These are phyloP conservation scores for Rhinogobio ventralis DNA, from an alignment of 2,797 vertebrate species.

Conservation along the genomic window DNA sequence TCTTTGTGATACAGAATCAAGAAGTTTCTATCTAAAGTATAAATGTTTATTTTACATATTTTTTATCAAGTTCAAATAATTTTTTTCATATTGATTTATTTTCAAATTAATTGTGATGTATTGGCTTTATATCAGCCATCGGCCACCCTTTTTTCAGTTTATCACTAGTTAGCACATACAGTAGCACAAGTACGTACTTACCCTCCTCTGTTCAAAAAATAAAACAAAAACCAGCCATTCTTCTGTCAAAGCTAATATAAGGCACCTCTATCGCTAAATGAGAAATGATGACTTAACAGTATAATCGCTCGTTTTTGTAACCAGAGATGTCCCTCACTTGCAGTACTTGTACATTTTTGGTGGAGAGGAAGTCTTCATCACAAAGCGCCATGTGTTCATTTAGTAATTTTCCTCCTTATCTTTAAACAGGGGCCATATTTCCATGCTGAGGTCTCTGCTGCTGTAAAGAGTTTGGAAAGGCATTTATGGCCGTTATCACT, in stretches of 20 bases:
- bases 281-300: neutral
- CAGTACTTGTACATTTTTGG: slow-evolving; percentile 1
- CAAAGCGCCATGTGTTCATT: slow-evolving; percentile 57
- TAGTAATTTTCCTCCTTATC: slow-evolving; percentile 57
- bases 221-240: neutral
- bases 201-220: neutral
- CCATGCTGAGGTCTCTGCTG: slow-evolving; percentile 48
- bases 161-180: neutral
- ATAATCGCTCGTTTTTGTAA: neutral
- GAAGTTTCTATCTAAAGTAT: neutral
- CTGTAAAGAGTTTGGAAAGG: slow-evolving; percentile 69
- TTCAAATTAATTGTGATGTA: neutral
- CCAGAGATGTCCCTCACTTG: neutral
- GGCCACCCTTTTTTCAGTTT: neutral
- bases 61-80: no score
- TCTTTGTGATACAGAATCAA: neutral
- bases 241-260: neutral
- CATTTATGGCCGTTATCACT: slow-evolving; percentile 69
- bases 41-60: neutral
- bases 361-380: slow-evolving; percentile 36
- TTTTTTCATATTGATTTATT: neutral
- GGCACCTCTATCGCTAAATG: neutral
- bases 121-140: neutral
- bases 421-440: slow-evolving; percentile 60
- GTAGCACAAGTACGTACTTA: neutral